Percentiles rank a stretch among this genome's conserved stretches.
Evolutionary conservation across 2,113 vertebrate genomes (phyloP).

Genomic region (Bos javanicus): DNA sequence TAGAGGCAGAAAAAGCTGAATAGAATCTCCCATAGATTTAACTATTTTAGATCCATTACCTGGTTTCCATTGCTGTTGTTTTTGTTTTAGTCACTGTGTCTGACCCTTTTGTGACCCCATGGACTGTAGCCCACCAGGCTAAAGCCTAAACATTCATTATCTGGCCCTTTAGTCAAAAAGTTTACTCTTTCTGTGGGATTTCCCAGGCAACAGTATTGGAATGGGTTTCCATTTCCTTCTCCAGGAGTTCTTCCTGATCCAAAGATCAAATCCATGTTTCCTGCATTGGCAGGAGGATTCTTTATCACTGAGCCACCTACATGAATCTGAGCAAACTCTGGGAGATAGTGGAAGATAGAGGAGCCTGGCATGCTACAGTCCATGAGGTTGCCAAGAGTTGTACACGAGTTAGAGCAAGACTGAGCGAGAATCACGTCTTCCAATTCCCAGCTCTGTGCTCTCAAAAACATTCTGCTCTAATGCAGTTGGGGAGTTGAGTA

Average conservation of each 20-base stretch:
- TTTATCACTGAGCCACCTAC: background rate
- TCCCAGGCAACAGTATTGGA: background rate
- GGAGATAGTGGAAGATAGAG: background rate
- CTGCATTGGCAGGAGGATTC: background rate
- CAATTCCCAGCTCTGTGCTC: fast-evolving
- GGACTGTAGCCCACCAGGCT: background rate
- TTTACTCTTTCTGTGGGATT: background rate
- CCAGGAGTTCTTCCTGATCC: background rate
- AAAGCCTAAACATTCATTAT: background rate
- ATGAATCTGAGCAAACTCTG: background rate
- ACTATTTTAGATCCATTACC: background rate
- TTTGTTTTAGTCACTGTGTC: background rate
- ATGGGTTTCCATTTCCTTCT: background rate
- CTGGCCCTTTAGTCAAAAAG: background rate
- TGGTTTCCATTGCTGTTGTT: background rate
- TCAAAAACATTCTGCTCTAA: background rate
- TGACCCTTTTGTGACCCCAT: background rate
- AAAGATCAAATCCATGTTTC: background rate
- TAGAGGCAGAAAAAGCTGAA: background rate
- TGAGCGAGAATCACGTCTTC: background rate
- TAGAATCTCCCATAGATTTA: background rate
- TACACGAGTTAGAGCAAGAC: background rate
- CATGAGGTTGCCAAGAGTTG: background rate
- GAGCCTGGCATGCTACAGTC: background rate
- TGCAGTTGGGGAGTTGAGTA: background rate